Base-by-base conservation (phyloP, 2,113 vertebrate species). In the Microcebus griseorufus region DNA sequence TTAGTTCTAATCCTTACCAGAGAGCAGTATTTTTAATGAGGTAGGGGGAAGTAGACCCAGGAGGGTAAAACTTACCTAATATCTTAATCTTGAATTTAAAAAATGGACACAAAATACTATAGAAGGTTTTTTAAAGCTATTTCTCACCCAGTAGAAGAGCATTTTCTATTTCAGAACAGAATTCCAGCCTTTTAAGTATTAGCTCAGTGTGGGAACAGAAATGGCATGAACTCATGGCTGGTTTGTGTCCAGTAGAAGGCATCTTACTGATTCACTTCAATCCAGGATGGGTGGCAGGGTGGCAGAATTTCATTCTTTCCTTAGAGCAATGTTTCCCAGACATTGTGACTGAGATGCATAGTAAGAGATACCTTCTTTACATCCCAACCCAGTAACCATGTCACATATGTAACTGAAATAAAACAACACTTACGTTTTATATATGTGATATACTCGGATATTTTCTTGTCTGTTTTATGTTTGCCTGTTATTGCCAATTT, bases 1-100 rank as follows among this genome's bases (percentile, higher is more conserved):
- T 78, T 87, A n/a, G 67, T 42, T 85, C 90, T 82, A 76, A 87
- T 87, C 39, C 85, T 93, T 92, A 84, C n/a, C 67, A 83, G 91
- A 85, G 7, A 94, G 20, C 39, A 95, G 25, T 9, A 81, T 78
- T 90, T 95, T 76, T 95, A 90, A 83, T 89, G 83, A 84, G 58
- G n/a, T 18, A 5, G 11, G 14, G 17, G 23, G 37, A 82, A 76
- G 14, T 18, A 69, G 12, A 29, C 48, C 86, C 73, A 90, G 16
- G 60, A 87, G 42, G 32, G 25, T 88, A 69, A 90, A 65, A 53
- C 42, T 58, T 84, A 87, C 18, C 48, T 78, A 60, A 72, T n/a
- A 14, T 86, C 78, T 85, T 62, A 42, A 80, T 90, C 69, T 75
- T 94, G 67, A 45, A 86, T 69, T 62, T 65, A 11, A 42, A 70